These are phyloP conservation scores for Typhlichthys subterraneus DNA, from an alignment of 2,797 vertebrate species.

Conservation along the genomic window DNA sequence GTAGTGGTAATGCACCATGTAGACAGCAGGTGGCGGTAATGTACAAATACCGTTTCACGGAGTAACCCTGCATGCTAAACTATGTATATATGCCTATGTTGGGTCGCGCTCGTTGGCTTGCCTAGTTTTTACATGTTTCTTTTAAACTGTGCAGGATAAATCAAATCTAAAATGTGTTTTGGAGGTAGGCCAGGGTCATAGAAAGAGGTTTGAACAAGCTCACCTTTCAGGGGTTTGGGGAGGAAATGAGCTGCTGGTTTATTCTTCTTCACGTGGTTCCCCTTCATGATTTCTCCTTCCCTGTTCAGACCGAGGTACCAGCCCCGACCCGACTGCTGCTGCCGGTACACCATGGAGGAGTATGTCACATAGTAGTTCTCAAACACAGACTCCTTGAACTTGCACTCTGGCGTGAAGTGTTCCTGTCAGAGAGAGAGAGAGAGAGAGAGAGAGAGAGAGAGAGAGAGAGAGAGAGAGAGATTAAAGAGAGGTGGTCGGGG, in stretches of 20 bases:
- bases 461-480: background rate
- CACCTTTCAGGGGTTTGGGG: conserved; percentile 99
- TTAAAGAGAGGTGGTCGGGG: background rate
- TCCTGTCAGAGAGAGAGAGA: conserved; percentile 80
- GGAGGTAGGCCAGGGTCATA: background rate
- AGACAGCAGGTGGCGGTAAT: too few relatives aligned
- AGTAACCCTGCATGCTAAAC: too few relatives aligned
- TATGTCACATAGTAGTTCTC: conserved; percentile 99
- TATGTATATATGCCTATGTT: too few relatives aligned
- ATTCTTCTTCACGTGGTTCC: conserved; percentile 99
- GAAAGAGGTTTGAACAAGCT: conserved; percentile 18
- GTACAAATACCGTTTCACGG: too few relatives aligned
- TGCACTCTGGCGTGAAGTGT: conserved; percentile 99
- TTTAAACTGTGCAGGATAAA: too few relatives aligned
- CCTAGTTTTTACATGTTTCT: too few relatives aligned
- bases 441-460: conserved; percentile 18
- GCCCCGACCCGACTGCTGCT: conserved; percentile 96
- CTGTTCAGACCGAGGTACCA: conserved; percentile 99
- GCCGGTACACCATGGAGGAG: conserved; percentile 98
- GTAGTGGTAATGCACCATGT: too few relatives aligned
- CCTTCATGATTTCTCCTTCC: conserved; percentile 99
- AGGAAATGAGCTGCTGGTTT: conserved; percentile 99
- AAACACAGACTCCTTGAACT: conserved; percentile 99
- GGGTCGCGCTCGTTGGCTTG: too few relatives aligned
- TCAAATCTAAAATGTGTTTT: too few relatives aligned